Conservation (phyloP, 2,888 invertebrate genomes). For the Volucella zonaria region DNA sequence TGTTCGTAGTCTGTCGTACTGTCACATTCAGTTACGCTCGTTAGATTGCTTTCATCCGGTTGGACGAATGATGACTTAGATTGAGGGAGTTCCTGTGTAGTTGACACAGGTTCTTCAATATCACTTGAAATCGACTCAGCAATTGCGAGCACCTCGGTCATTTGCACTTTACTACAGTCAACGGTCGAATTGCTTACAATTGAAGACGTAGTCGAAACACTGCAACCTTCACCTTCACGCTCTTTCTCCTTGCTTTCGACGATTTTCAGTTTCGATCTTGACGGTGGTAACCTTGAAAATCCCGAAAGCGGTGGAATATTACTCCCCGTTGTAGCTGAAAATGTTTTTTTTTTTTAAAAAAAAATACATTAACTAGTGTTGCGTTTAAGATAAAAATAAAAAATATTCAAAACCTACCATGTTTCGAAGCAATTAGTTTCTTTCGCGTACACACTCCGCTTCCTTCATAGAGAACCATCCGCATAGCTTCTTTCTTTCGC, state of each 20-base stretch:
- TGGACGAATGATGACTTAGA: slow-evolving; percentile 39
- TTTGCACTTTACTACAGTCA: slow-evolving; percentile 19
- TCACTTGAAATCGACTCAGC: slow-evolving; percentile 29
- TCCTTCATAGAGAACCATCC: slow-evolving; percentile 73
- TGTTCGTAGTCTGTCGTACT: slow-evolving; percentile 76
- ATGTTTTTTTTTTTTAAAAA: not conserved
- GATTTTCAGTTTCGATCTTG: slow-evolving; percentile 1
- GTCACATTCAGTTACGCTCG: slow-evolving; percentile 76
- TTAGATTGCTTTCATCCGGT: slow-evolving; percentile 67
- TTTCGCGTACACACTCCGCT: slow-evolving; percentile 56
- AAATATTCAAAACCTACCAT: slow-evolving; percentile 21
- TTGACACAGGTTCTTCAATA: slow-evolving; percentile 68
- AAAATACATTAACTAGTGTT: not conserved
- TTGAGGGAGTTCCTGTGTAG: slow-evolving; percentile 59
- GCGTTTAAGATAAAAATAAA: no score
- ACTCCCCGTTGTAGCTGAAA: slow-evolving; percentile 67
- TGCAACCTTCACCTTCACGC: slow-evolving; percentile 44
- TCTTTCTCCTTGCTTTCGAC: slow-evolving; percentile 26
- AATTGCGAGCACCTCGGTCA: slow-evolving; percentile 12
- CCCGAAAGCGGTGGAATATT: slow-evolving; percentile 60
- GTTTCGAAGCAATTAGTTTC: slow-evolving; percentile 54
- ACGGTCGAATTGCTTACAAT: slow-evolving; percentile 40
- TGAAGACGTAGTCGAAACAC: slow-evolving; percentile 61
- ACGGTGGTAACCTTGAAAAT: slow-evolving; percentile 17
- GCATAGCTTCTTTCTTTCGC: slow-evolving; percentile 74